These are phyloP conservation scores for Morone saxatilis DNA, from an alignment of 2,113 vertebrate genomes.

Conservation along the genomic window DNA sequence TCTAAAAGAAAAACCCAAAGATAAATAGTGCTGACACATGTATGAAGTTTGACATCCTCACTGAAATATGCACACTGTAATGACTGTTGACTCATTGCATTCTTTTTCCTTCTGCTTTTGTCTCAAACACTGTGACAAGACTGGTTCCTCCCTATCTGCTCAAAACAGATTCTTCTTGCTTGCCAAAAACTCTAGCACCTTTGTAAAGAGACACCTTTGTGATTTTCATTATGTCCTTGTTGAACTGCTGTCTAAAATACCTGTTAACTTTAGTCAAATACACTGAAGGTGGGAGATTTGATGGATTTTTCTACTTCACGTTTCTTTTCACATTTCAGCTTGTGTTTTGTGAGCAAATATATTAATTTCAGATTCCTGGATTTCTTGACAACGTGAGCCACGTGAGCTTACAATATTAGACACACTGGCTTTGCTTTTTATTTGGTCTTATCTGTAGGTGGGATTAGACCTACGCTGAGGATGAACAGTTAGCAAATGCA, in stretches of 20 bases:
- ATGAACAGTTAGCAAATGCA: neutral
- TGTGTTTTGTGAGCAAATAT: neutral
- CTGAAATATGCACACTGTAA: neutral
- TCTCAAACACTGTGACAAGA: neutral
- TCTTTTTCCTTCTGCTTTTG: neutral
- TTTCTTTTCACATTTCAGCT: neutral
- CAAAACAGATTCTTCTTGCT: neutral
- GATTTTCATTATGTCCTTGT: neutral
- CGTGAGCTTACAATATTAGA: neutral
- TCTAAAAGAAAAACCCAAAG: slow-evolving; percentile 4
- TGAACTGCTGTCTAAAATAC: neutral
- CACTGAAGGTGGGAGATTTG: neutral
- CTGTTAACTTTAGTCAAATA: neutral
- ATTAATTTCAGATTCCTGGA: neutral
- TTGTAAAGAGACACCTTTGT: neutral
- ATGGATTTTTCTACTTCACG: neutral
- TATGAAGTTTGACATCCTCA: slow-evolving; percentile 8
- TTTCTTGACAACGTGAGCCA: neutral
- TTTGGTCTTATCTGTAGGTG: neutral
- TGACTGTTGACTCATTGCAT: neutral
- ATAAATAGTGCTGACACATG: slow-evolving; percentile 25
- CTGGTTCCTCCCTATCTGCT: neutral
- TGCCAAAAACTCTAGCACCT: neutral
- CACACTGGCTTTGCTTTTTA: neutral
- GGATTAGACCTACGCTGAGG: neutral